Evolutionary conservation across 2,888 invertebrate genomes (phyloP).

Genomic region (Caenorhabditis becei): DNA sequence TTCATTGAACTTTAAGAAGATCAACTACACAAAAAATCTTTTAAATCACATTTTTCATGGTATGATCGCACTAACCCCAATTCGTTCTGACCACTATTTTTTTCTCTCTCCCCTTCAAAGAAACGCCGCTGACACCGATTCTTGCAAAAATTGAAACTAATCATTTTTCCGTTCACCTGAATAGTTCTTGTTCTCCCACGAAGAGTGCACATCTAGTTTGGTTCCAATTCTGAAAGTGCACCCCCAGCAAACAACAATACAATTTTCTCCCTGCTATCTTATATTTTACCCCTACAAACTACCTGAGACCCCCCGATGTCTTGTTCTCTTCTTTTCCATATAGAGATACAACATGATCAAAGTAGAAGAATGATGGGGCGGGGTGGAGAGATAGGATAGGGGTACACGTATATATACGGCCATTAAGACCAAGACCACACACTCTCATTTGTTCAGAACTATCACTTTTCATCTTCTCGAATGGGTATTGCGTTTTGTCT

Average conservation of each 20-base stretch:
- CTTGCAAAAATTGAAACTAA: neutral
- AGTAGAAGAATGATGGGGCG: slow-evolving; percentile 27
- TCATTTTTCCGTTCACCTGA: no score
- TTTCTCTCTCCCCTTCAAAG: slow-evolving; percentile 14
- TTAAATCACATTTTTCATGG: no score
- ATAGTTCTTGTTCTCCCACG: no score
- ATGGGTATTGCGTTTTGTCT: slow-evolving; percentile 27
- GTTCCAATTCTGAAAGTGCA: neutral
- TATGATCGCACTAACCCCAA: neutral
- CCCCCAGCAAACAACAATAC: neutral
- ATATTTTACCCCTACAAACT: slow-evolving; percentile 9
- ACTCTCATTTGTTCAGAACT: neutral
- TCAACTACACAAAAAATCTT: no score
- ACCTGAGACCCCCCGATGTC: neutral
- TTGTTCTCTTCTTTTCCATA: neutral
- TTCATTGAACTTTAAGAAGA: no score
- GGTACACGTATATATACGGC: neutral
- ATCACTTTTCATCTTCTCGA: no score
- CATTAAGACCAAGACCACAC: slow-evolving; percentile 9
- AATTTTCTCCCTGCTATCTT: neutral
- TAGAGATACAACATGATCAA: slow-evolving; percentile 29
- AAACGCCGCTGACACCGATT: slow-evolving; percentile 3
- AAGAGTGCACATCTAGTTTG: neutral
- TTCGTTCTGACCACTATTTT: neutral
- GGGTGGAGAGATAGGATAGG: slow-evolving; percentile 31